A percentile compares a stretch with the other conserved stretches of the same genome.
phyloP scores from a whole-genome alignment of 2,888 invertebrate species.

The Caenorhabditis sp. region DNA sequence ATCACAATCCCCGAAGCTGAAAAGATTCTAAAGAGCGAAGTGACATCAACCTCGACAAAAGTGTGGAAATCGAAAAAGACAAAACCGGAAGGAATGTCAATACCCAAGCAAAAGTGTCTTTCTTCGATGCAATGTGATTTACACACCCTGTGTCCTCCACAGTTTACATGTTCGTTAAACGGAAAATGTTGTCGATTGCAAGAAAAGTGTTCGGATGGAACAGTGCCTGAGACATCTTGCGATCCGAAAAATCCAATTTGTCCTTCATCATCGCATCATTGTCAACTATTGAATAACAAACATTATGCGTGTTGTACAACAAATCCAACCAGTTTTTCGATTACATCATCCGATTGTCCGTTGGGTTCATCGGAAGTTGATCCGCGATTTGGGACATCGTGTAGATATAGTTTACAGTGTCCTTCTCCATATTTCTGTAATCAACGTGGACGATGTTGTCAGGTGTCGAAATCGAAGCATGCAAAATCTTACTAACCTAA shows the following conservation, averaged over 20 bases:
- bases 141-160: conserved; percentile 49
- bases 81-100: conserved; percentile 18
- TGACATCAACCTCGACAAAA: conserved; percentile 21
- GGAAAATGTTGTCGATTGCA: conserved; percentile 51
- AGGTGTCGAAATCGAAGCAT: conserved; percentile 6
- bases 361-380: conserved; percentile 44
- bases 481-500: neutral
- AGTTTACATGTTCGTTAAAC: conserved; percentile 51
- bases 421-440: conserved; percentile 61
- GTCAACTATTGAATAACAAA: conserved; percentile 27
- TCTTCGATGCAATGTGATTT: conserved; percentile 37
- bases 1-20: neutral
- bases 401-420: conserved; percentile 58
- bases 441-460: conserved; percentile 51
- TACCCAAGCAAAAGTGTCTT: conserved; percentile 33
- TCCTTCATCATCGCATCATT: conserved; percentile 51
- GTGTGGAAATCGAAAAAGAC: conserved; percentile 18
- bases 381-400: conserved; percentile 48
- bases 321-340: neutral
- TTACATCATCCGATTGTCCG: conserved; percentile 29
- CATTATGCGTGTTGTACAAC: conserved; percentile 30
- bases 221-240: conserved; percentile 52
- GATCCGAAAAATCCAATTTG: conserved; percentile 33
- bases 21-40: conserved; percentile 12
- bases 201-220: conserved; percentile 53